Evolutionary conservation across 2,888 invertebrate genomes (phyloP), one percentile per base, ranked within the genome.

Genomic region (Drosophila mulleri): DNA sequence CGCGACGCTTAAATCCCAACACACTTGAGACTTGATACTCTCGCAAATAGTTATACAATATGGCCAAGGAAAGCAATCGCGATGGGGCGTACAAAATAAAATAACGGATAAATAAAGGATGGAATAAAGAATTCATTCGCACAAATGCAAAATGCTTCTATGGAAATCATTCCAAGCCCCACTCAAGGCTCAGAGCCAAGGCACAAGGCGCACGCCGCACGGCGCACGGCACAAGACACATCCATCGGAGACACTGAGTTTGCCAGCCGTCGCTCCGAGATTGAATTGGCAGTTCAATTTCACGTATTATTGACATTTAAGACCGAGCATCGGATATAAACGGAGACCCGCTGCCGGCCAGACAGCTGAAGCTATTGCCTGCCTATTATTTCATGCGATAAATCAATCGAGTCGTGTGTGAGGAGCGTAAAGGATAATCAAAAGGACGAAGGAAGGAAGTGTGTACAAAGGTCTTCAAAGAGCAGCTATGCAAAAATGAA

Each of bases 261-360:
- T 26, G 26, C 26, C n/a, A 29, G 18, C 56, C 37, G 26, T 56
- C 29, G 78, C 58, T 60, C 62, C 64, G 56, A 76, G 75, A 89
- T 88, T 85, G 82, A 88, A 80, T 82, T 90, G 90, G 90, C 89
- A 91, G 88, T 90, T 88, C 91, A 91, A 89, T 89, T 89, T 89
- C 89, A 88, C 88, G 87, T 90, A 80, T 91, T 89, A 90, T 89
- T 89, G 88, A 88, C 89, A 89, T 90, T 88, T 88, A 88, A 89
- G 70, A 72, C 74, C 72, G 63, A 70, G 72, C 72, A 81, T 72
- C 64, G 70, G 60, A 79, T 82, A 79, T 75, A 72, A 82, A 75
- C 61, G 72, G 72, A 72, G 64, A 39, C 57, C 69, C 50, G 37
- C 41, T 67, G 41, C 42, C 62, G 59, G 48, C 29, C 47, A 54